Base-by-base conservation (phyloP, 2,113 vertebrate species). In the Pipra filicauda region DNA sequence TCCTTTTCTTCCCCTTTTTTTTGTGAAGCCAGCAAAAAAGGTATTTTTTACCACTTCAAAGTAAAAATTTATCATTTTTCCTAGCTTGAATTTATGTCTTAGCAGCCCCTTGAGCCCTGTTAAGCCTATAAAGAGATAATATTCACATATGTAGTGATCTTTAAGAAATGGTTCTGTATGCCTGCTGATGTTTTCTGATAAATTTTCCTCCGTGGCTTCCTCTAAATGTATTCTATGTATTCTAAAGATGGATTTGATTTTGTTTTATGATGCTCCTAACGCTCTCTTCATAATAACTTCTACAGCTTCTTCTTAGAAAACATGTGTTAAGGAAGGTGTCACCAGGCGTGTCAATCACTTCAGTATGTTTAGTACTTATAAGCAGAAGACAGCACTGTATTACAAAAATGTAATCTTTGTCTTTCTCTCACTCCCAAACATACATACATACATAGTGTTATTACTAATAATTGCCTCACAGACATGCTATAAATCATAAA, bases 401-500 rank as follows among this genome's bases (percentile, higher is more conserved):
- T 76, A 57, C 12, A 59, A 77, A 59, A 59, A 59, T 62, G 20
- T 52, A 55, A 77, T 65, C 15, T 73, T 44, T 83, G 59, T 52
- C 39, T 24, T 79, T 79, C 18, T 76, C 15, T 48, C 62, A 61
- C 20, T 86, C 65, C 74, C 28, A 72, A 69, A 84, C 64, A 58
- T 51, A 57, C 39, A 78, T 69, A 55, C 39, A 78, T 69, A 55
- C 30, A 76, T 79, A 78, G 44, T 62, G 24, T 67, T 91, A 81
- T 91, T 88, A 92, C 49, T 87, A 95, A 88, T 92, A 86, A 81
- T 39, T 81, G 10, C 61, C 91, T 77, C 46, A 75, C 33, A 88
- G 46, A 69, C 64, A 84, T 97, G 88, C 69, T 95, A n/a, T 81
- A 85, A 86, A 88, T 94, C 18, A 4, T 46, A 88, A 97, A 92